A percentile compares a stretch with the other conserved stretches of the same genome.
phyloP scores from a whole-genome alignment of 2,113 vertebrate species.

The Dasypus novemcinctus region DNA sequence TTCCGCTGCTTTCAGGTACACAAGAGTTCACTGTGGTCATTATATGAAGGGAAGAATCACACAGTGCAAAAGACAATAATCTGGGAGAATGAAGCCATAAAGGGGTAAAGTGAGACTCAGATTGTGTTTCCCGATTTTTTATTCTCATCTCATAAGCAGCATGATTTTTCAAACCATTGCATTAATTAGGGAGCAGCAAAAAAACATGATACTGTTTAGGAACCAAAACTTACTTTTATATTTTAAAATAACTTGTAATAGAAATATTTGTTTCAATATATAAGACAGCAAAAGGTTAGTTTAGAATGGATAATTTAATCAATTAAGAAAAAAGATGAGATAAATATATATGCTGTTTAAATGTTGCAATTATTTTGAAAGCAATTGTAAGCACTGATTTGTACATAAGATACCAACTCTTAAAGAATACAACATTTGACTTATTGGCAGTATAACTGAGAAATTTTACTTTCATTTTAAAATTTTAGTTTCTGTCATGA shows the following conservation, averaged over 20 bases:
- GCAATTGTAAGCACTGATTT: neutral
- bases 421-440: neutral
- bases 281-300: neutral
- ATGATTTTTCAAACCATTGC: neutral
- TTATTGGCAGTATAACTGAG: neutral
- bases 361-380: constrained; percentile 20
- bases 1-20: neutral
- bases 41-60: constrained; percentile 4
- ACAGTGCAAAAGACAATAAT: neutral
- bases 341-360: neutral
- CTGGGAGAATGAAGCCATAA: constrained; percentile 4
- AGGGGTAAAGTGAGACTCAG: neutral
- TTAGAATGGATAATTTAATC: neutral
- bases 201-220: neutral
- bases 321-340: neutral
- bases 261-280: neutral
- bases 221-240: neutral
- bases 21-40: neutral
- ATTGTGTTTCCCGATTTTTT: neutral
- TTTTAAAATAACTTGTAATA: neutral
- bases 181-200: neutral
- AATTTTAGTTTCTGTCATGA: constrained; percentile 29
- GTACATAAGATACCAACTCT: neutral
- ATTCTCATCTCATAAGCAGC: constrained; percentile 2
- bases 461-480: constrained; percentile 2